A percentile compares a stretch with the other conserved stretches of the same genome.
Evolutionary conservation across 1,140 invertebrate species (phyloP).

Genomic region (Drosophila sp.): DNA sequence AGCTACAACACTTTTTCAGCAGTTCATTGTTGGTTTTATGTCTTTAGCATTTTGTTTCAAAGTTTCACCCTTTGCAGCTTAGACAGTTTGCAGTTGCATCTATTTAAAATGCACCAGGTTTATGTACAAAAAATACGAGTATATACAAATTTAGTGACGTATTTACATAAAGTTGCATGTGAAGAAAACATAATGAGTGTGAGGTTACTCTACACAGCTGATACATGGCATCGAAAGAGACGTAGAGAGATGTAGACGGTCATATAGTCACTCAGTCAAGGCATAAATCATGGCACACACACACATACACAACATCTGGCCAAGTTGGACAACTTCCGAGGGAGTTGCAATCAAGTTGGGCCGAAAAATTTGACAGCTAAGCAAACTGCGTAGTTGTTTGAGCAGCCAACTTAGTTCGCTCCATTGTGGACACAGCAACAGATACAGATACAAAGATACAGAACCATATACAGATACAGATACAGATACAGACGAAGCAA

Average conservation of each 20-base stretch:
- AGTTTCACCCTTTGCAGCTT: constrained; percentile 33
- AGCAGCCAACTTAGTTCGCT: constrained; percentile 17
- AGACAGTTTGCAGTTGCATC: constrained; percentile 26
- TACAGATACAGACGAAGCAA: constrained; percentile 4
- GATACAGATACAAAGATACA: constrained; percentile 11
- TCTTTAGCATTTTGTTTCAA: constrained; percentile 43
- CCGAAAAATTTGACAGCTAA: constrained; percentile 46
- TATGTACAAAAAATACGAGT: not conserved
- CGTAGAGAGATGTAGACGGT: constrained; percentile 56
- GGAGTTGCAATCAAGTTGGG: constrained; percentile 36
- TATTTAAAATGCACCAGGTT: not conserved
- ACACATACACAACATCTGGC: constrained; percentile 6
- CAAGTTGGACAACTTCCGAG: constrained; percentile 45
- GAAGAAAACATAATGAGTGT: constrained; percentile 50
- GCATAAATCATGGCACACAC: constrained; percentile 50
- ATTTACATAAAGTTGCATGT: constrained; percentile 7
- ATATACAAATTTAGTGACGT: constrained; percentile 28
- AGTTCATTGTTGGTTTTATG: constrained; percentile 40
- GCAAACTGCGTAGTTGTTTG: constrained; percentile 22
- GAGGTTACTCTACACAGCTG: constrained; percentile 49
- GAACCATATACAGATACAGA: constrained; percentile 3
- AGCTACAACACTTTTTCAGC: constrained; percentile 37
- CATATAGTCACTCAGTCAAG: constrained; percentile 49
- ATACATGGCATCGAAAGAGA: constrained; percentile 45
- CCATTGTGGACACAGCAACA: not conserved